Base-by-base conservation (phyloP, 1,140 invertebrate genomes). In the Holotrichia oblita region DNA sequence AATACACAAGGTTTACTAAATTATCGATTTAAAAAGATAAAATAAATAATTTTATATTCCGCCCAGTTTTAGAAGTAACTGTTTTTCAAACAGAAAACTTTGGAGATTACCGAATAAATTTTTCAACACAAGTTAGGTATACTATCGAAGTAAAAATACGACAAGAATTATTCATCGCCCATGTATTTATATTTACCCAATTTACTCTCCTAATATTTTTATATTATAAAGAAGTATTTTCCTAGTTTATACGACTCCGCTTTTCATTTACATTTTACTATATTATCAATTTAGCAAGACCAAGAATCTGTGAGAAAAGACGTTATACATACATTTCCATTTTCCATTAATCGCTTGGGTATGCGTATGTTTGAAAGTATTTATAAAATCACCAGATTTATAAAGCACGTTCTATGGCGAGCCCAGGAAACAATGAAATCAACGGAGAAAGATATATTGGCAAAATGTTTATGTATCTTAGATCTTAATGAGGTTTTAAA, bases 401-500 rank as follows among this genome's bases (percentile, higher is more conserved):
- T 69, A 34, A 69, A 69, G 48, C 48, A 6, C 14, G 14, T 55
- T 55, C 14, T 6, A 55, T 55, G 6, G 48, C 48, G n/a, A 24
- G 12, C 3, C 8, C 61, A 22, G 61, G 27, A 69, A 69, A 69
- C 61, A 34, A 34, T 69, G 27, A 69, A 69, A 69, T 69, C 61
- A 69, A 69, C 61, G 27, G 8, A 14, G 61, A 24, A 69, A 69
- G 61, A 69, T 69, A 24, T 69, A 69, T 69, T 69, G 22, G 61
- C 27, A 14, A 27, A 69, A 27, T 69, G 61, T 69, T 69, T 69
- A 69, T 69, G 48, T 55, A 55, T 55, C 14, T 55, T 55, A 55
- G 48, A 55, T 17, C 48, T 55, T 55, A 55, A 55, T 55, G 48
- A 55, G 48, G 48, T 55, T 55, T 55, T 55, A 55, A 55, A 7